Base-by-base conservation (phyloP, 2,888 invertebrate species). In the Pomacea canaliculata region DNA sequence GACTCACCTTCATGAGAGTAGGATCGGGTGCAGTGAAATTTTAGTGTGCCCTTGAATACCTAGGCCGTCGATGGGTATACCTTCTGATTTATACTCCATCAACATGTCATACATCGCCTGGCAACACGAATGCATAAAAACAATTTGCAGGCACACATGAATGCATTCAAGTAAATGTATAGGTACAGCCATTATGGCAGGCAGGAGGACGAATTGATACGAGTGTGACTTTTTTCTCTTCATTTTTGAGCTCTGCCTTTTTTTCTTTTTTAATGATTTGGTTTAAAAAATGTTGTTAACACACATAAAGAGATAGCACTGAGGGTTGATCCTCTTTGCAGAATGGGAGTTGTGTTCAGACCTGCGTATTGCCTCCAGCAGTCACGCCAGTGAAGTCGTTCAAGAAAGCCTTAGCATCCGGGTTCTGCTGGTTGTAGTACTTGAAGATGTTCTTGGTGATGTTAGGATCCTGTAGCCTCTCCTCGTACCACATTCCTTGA, bases 401-500 rank as follows among this genome's bases (percentile, higher is more conserved):
- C 13, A 85, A 82, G 74, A 84, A 86, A 12, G 85, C 81, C 71
- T 76, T 81, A 10, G 82, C 81, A 16, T 77, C 68, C 0, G 81
- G 83, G 69, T 85, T 85, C n/a, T 78, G 75, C 9, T 76, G 67
- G 60, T 84, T 84, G 7, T 82, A 78, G 66, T 77, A 77, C 12
- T 72, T 69, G 77, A 84, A 87, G 83, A 86, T 84, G 70, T 84
- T 75, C 77, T 81, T 70, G 27, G 83, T 84, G 69, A 82, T 81
- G 71, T 83, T 78, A 1, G 81, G 77, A 66, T 85, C 81, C n/a
- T 69, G 46, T 4, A 80, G 80, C 10, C 76, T 78, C 27, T 81
- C 71, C 72, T 85, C 85, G 67, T 79, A 86, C 78, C 79, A 85
- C 48, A 84, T 82, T 4, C 84, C 84, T 71, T 85, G 85, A 12